Conservation (phyloP, 2,888 invertebrate genomes). For the Craniophora ligustri region DNA sequence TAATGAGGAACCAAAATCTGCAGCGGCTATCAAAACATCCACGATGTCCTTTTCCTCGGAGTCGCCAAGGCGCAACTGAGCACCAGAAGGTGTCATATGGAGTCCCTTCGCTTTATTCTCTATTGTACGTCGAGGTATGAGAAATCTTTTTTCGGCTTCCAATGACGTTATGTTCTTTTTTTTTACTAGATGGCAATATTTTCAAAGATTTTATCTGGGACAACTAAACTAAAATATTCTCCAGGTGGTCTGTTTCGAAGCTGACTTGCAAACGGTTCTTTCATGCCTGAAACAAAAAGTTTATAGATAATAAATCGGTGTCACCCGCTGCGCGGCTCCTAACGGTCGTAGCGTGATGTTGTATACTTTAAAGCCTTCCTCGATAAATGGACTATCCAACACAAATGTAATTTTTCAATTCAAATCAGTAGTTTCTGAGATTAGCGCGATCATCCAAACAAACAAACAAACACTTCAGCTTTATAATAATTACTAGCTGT, state of each 20-base stretch:
- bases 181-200: constrained; percentile 17
- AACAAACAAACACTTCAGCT: too few species aligned
- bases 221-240: too few species aligned
- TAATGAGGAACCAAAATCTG: too few species aligned
- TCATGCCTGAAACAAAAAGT: constrained; percentile 1
- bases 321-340: neutral
- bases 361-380: neutral
- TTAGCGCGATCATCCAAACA: too few species aligned
- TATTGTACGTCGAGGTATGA: constrained; percentile 32
- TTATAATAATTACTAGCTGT: too few species aligned
- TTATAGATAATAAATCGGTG: neutral
- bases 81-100: constrained; percentile 29
- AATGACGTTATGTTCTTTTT: constrained; percentile 22
- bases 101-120: constrained; percentile 27
- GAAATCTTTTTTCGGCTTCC: constrained; percentile 19
- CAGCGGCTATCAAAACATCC: constrained; percentile 27
- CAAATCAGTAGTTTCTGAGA: neutral
- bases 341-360: neutral
- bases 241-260: too few species aligned
- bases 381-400: neutral
- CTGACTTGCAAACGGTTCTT: constrained; percentile 6
- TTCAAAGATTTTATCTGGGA: constrained; percentile 3
- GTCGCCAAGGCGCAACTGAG: constrained; percentile 12
- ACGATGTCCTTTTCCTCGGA: constrained; percentile 27
- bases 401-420: neutral